These are phyloP conservation scores for Rambutsinella grinnellia DNA, from an alignment of 2,888 invertebrate genomes.

Conservation along the genomic window DNA sequence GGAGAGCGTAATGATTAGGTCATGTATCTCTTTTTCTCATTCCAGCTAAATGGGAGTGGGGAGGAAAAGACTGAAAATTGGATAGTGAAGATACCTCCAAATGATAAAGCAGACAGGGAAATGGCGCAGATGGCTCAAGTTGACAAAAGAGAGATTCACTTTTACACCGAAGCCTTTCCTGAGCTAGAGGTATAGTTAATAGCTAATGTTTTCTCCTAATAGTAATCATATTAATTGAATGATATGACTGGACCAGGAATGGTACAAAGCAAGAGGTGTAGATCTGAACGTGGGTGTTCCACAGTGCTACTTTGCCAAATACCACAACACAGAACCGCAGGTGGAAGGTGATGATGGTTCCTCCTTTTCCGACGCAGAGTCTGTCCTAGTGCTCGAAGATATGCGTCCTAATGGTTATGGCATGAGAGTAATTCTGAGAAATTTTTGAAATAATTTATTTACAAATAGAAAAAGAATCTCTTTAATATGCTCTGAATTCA, in stretches of 20 bases:
- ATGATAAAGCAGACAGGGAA: slow-evolving; percentile 65
- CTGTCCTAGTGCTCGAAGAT: slow-evolving; percentile 59
- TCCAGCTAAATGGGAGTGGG: slow-evolving; percentile 32
- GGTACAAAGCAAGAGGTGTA: slow-evolving; percentile 54
- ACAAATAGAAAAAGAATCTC: slow-evolving; percentile 25
- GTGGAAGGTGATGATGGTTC: slow-evolving; percentile 48
- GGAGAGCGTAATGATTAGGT: too few relatives aligned
- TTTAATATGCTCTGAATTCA: slow-evolving; percentile 35
- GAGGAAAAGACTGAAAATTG: slow-evolving; percentile 66
- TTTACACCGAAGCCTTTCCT: slow-evolving; percentile 65
- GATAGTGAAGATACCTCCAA: slow-evolving; percentile 66
- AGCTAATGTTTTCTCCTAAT: neutral
- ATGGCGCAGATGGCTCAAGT: slow-evolving; percentile 66
- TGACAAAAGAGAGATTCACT: slow-evolving; percentile 65
- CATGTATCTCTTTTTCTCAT: neutral
- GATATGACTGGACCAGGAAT: slow-evolving; percentile 47
- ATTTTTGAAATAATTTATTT: too few relatives aligned
- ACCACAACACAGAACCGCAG: slow-evolving; percentile 53
- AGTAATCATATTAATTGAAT: neutral
- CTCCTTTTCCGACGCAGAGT: slow-evolving; percentile 58
- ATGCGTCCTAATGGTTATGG: slow-evolving; percentile 53
- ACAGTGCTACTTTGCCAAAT: slow-evolving; percentile 65
- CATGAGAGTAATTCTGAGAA: too few relatives aligned
- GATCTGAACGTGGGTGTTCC: slow-evolving; percentile 61
- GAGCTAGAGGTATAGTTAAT: slow-evolving; percentile 59